These are phyloP conservation scores for Emydocephalus ijimae DNA, from an alignment of 2,113 vertebrate species.

Conservation along the genomic window DNA sequence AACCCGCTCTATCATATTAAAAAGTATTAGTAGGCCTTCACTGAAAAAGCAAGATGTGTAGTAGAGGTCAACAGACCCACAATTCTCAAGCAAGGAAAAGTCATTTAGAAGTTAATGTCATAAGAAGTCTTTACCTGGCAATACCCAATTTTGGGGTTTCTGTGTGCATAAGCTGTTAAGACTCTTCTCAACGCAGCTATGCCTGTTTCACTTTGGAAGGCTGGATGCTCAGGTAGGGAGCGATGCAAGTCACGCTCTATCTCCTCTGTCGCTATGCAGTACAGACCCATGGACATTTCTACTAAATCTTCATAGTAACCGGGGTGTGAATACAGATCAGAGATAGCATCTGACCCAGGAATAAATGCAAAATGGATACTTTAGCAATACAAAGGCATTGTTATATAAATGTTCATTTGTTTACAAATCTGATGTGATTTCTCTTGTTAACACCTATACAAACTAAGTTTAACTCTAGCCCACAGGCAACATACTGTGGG, in stretches of 20 bases:
- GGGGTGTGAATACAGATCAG: slow-evolving; percentile 76
- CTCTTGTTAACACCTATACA: background rate
- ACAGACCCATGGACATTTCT: slow-evolving; percentile 83
- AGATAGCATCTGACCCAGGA: slow-evolving; percentile 74
- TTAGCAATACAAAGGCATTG: accelerated
- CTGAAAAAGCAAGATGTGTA: background rate
- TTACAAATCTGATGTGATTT: background rate
- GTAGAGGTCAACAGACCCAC: background rate
- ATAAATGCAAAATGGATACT: background rate
- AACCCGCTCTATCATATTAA: background rate
- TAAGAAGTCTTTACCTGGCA: slow-evolving; percentile 80
- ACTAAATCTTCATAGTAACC: slow-evolving; percentile 84
- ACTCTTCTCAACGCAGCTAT: slow-evolving; percentile 89
- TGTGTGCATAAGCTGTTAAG: slow-evolving; percentile 88
- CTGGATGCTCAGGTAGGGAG: slow-evolving; percentile 91
- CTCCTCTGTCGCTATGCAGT: slow-evolving; percentile 86
- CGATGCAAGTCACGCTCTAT: slow-evolving; percentile 95
- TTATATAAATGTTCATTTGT: background rate
- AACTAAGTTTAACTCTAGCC: background rate
- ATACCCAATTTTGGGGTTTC: slow-evolving; percentile 96
- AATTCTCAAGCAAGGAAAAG: background rate
- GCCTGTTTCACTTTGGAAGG: slow-evolving; percentile 90
- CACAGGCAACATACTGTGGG: background rate
- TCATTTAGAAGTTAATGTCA: accelerated
- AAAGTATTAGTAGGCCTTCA: background rate